Evolutionary conservation across 2,113 vertebrate genomes (phyloP).

Genomic region (Phyllopteryx taeniolatus): DNA sequence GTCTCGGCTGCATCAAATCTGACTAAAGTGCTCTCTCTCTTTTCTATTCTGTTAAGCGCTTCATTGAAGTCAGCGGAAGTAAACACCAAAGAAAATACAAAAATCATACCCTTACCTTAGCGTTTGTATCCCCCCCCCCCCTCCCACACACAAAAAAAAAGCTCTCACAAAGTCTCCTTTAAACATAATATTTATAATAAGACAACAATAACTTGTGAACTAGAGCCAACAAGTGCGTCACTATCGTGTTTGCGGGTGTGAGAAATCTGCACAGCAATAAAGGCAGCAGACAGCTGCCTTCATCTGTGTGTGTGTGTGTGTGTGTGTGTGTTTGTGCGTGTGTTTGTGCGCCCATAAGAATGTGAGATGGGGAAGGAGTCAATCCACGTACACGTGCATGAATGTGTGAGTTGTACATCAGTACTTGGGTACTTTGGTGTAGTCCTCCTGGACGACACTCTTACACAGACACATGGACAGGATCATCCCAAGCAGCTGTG

Average conservation of each 20-base stretch:
- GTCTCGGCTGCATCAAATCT: conserved; percentile 18
- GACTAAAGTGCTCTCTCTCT: conserved; percentile 55
- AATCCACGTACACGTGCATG: conserved; percentile 29
- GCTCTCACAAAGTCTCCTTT: conserved; percentile 7
- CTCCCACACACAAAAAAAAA: conserved; percentile 1
- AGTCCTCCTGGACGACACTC: conserved; percentile 87
- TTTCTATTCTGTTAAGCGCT: conserved; percentile 27
- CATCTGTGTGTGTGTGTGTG: conserved; percentile 14
- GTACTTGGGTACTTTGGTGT: conserved; percentile 87
- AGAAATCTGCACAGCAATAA: conserved; percentile 48
- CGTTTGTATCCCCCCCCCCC: conserved; percentile 12
- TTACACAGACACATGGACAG: conserved; percentile 91
- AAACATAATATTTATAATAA: conserved; percentile 12
- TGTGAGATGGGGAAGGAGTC: conserved; percentile 12
- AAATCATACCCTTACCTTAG: conserved; percentile 2
- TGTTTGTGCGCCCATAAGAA: conserved; percentile 6
- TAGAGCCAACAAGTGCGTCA: conserved; percentile 25
- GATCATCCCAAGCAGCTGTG: conserved; percentile 87
- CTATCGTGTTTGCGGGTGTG: conserved; percentile 20
- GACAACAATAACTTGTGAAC: conserved; percentile 26
- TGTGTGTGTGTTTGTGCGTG: conserved; percentile 10
- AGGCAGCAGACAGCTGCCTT: conserved; percentile 38
- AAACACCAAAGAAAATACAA: conserved; percentile 4
- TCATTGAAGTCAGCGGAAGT: conserved; percentile 34
- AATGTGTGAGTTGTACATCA: conserved; percentile 21